These are phyloP conservation scores for Drosophila pruinosa DNA, from an alignment of 1,140 invertebrate species.

Conservation along the genomic window DNA sequence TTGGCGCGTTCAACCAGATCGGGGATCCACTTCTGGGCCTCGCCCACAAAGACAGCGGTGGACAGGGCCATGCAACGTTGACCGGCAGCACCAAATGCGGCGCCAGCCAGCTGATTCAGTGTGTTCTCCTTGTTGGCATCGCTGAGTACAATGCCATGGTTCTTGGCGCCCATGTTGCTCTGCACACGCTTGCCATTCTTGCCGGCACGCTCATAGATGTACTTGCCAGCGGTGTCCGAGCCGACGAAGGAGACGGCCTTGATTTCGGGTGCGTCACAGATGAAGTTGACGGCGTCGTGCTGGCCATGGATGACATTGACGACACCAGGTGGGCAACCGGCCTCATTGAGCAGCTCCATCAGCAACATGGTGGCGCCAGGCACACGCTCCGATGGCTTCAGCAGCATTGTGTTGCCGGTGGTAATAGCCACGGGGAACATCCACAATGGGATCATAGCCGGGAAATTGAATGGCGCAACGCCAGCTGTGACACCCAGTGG, in stretches of 20 bases:
- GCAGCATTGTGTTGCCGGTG: constrained; percentile 91
- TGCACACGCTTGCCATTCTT: constrained; percentile 97
- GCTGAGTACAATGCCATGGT: constrained; percentile 98
- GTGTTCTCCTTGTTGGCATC: constrained; percentile 99
- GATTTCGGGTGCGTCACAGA: constrained; percentile 98
- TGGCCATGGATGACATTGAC: constrained; percentile 94
- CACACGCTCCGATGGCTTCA: constrained; percentile 98
- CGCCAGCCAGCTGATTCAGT: constrained; percentile 96
- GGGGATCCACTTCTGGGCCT: constrained; percentile 96
- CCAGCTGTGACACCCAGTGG: constrained; percentile 87
- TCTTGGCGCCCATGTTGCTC: constrained; percentile 99
- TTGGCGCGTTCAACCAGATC: constrained; percentile 95
- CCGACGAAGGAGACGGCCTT: constrained; percentile 99
- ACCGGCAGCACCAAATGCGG: constrained; percentile 96
- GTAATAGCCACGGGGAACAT: constrained; percentile 98
- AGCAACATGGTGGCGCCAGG: constrained; percentile 98
- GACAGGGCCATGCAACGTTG: constrained; percentile 99
- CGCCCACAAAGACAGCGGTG: constrained; percentile 98
- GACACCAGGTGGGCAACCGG: constrained; percentile 92
- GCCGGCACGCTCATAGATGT: constrained; percentile 97
- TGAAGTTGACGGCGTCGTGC: constrained; percentile 97
- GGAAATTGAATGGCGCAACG: constrained; percentile 97
- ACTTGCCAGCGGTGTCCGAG: constrained; percentile 96
- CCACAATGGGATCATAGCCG: constrained; percentile 99
- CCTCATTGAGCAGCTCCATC: constrained; percentile 86